Evolutionary conservation across 2,797 vertebrate genomes (phyloP).

Genomic region (Etheostoma perlongum): DNA sequence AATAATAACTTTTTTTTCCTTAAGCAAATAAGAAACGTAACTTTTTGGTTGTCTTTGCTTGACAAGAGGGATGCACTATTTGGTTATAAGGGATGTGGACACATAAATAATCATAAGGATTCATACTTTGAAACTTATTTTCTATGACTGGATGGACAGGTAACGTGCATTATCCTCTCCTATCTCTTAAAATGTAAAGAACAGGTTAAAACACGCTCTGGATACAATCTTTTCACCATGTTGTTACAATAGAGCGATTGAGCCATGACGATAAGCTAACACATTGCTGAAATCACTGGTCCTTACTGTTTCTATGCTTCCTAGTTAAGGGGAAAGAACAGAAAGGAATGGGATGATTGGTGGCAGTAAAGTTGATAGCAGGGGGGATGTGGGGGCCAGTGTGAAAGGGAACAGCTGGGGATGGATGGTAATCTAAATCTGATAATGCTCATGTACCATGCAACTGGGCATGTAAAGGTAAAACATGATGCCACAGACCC

Average conservation of each 20-base stretch:
- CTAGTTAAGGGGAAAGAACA: conserved; percentile 36
- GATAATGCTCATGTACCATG: conserved; percentile 72
- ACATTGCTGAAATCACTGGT: conserved; percentile 52
- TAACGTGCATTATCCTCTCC: conserved; percentile 26
- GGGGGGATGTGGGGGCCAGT: conserved; percentile 50
- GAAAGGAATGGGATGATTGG: conserved; percentile 53
- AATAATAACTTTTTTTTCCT: too few relatives aligned
- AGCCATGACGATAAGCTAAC: conserved; percentile 68
- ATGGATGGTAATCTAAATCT: conserved; percentile 79
- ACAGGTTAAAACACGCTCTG: conserved; percentile 73
- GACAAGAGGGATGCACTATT: neutral
- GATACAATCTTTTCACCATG: conserved; percentile 63
- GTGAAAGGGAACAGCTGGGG: conserved; percentile 63
- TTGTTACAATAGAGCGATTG: conserved; percentile 50
- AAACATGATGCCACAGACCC: conserved; percentile 53
- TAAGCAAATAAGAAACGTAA: too few relatives aligned
- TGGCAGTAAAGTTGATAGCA: conserved; percentile 45
- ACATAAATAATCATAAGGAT: conserved; percentile 15
- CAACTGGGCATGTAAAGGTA: conserved; percentile 52
- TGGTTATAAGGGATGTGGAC: neutral
- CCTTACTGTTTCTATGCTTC: conserved; percentile 49
- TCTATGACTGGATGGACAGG: neutral
- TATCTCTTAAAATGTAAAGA: conserved; percentile 36
- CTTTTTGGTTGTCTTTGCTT: neutral
- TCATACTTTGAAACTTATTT: neutral